These are phyloP conservation scores for Cygnus atratus DNA, from an alignment of 2,113 vertebrate genomes.

Conservation along the genomic window DNA sequence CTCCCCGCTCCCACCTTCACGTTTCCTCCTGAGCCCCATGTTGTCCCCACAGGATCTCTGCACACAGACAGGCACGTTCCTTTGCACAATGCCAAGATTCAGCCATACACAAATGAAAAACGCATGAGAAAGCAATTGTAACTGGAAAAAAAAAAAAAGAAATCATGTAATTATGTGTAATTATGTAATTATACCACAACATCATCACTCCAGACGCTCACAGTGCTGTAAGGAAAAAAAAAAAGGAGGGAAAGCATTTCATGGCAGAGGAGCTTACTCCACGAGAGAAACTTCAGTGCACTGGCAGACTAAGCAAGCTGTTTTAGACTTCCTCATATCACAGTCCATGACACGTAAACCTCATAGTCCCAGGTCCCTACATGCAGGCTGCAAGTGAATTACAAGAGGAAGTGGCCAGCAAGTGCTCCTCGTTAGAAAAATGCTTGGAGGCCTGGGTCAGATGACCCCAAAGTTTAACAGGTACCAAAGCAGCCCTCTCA, in stretches of 20 bases:
- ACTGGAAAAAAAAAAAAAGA: not conserved
- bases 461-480: too few relatives aligned
- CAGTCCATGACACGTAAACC: accelerated
- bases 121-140: not conserved
- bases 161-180: not conserved
- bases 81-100: not conserved
- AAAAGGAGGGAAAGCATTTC: not conserved
- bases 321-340: too few relatives aligned
- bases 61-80: not conserved
- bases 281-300: accelerated
- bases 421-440: not conserved
- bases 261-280: not conserved
- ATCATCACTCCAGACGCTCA: not conserved
- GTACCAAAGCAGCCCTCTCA: not conserved
- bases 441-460: not conserved
- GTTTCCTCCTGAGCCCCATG: not conserved
- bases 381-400: not conserved
- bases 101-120: accelerated
- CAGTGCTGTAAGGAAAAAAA: not conserved
- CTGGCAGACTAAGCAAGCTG: not conserved
- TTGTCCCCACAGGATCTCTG: not conserved
- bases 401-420: not conserved
- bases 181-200: too few relatives aligned
- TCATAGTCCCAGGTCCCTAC: accelerated
- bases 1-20: not conserved